Conservation (phyloP, 1,140 invertebrate species). For the Brachionus calyciflorus region DNA sequence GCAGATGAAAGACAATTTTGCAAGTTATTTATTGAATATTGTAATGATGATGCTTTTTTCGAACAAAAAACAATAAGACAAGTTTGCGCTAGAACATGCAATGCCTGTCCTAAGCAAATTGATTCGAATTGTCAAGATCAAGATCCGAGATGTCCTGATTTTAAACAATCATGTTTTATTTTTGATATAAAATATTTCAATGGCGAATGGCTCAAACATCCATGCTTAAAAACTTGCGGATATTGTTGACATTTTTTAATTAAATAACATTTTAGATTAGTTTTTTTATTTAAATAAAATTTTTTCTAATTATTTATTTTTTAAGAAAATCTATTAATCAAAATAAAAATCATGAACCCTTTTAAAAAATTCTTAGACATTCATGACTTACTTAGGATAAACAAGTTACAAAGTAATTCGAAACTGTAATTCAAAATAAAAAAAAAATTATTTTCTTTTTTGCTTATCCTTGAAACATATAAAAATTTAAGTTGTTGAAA, state of each 20-base stretch:
- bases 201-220: conserved; percentile 1
- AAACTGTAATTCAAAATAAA: no score
- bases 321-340: no score
- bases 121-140: not conserved
- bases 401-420: no score
- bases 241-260: not conserved
- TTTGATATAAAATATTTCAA: conserved; percentile 10
- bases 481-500: no score
- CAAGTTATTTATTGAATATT: not conserved
- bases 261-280: not conserved
- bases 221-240: conserved; percentile 20
- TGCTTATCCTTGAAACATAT: no score
- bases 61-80: conserved; percentile 12
- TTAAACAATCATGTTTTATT: not conserved
- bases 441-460: no score
- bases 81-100: not conserved
- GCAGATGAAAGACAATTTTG: conserved; percentile 1
- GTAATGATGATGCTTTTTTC: conserved; percentile 5
- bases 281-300: not conserved
- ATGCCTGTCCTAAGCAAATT: not conserved
- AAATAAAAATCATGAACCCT: no score
- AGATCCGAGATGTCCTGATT: not conserved
- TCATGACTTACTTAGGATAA: no score
- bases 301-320: conserved; percentile 38
- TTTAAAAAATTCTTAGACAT: no score